phyloP scores from a whole-genome alignment of 2,797 vertebrate species.

The Tauraco hartlaubi region DNA sequence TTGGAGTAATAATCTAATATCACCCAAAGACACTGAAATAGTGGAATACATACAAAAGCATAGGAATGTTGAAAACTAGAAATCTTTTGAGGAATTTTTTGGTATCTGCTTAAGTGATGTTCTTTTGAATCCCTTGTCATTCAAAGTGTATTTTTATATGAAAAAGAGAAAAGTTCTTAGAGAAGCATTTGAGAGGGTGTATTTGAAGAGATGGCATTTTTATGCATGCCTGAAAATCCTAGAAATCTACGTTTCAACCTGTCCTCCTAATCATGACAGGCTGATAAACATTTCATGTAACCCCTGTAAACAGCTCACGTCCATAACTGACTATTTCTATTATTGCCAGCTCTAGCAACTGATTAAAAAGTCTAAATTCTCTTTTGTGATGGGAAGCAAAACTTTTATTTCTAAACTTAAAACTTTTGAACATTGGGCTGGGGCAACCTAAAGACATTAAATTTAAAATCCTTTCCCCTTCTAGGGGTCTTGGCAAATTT shows the following conservation, averaged over 20 bases:
- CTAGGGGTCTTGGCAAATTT: not conserved
- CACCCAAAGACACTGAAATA: not conserved
- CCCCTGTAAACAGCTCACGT: not conserved
- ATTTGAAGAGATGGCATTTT: not conserved
- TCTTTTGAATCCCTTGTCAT: not conserved
- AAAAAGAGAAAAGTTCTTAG: not conserved
- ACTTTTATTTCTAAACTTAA: not conserved
- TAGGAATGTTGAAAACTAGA: not conserved
- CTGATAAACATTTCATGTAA: not conserved
- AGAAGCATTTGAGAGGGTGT: not conserved
- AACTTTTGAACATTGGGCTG: not conserved
- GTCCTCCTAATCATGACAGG: not conserved
- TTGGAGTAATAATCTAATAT: not conserved
- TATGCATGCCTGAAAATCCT: not conserved
- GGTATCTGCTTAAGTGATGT: not conserved
- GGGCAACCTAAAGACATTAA: not conserved
- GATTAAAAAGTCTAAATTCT: not conserved
- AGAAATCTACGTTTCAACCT: not conserved
- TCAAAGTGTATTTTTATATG: not conserved
- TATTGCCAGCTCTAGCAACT: not conserved
- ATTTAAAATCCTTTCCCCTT: not conserved
- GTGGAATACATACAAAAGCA: not conserved
- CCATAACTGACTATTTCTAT: not conserved
- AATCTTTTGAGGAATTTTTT: not conserved
- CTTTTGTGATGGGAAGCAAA: not conserved